Percentiles rank a stretch among this genome's conserved stretches.
These are phyloP conservation scores for Sphyrna mokarran DNA, from an alignment of 2,113 vertebrate species.

Conservation along the genomic window DNA sequence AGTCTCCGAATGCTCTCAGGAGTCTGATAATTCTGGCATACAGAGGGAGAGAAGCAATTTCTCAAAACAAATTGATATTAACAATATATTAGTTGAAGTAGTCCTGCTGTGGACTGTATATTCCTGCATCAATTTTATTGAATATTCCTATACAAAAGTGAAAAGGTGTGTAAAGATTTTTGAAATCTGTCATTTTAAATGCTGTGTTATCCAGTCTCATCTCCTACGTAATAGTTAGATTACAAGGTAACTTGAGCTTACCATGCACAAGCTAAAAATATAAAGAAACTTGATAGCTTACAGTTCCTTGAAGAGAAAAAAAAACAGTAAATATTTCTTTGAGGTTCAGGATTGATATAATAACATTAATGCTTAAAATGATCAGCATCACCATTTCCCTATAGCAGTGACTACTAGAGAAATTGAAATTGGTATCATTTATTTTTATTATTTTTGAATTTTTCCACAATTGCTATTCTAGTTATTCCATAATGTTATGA, in stretches of 20 bases:
- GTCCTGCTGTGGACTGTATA: neutral
- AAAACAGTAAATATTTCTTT: neutral
- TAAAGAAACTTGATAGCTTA: neutral
- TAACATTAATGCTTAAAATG: neutral
- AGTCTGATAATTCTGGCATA: neutral
- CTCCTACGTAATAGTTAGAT: neutral
- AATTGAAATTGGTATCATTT: neutral
- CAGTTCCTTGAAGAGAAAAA: neutral
- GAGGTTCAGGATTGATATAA: neutral
- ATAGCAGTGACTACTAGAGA: neutral
- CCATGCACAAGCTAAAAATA: neutral
- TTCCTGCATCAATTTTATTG: conserved; percentile 20
- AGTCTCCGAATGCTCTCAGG: neutral
- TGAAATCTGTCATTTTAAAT: neutral
- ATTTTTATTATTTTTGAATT: conserved; percentile 8
- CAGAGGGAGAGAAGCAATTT: neutral
- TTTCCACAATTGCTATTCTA: neutral
- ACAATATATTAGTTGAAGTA: conserved; percentile 10
- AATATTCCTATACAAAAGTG: neutral
- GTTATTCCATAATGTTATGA: too few species aligned
- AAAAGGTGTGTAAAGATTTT: neutral
- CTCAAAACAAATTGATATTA: conserved; percentile 31
- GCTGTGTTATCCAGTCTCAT: neutral
- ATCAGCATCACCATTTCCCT: neutral
- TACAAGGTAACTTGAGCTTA: neutral